A percentile compares a stretch with the other conserved stretches of the same genome.
Evolutionary conservation across 2,888 invertebrate genomes (phyloP).

Genomic region (Catocala fraxini): DNA sequence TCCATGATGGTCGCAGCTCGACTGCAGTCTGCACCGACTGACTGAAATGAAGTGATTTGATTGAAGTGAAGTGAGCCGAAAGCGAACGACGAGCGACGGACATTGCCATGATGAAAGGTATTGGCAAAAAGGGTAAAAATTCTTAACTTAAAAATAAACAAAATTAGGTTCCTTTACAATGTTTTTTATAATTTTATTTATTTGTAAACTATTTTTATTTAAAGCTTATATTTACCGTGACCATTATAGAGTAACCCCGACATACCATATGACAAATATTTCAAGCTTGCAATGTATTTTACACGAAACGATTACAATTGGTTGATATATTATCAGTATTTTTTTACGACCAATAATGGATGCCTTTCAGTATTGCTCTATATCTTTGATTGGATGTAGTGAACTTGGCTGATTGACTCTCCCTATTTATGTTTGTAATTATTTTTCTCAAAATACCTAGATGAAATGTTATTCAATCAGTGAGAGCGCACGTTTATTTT

Average conservation of each 20-base stretch:
- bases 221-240: too few relatives aligned
- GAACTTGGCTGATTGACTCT: background rate
- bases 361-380: background rate
- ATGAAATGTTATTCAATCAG: conserved; percentile 36
- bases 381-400: conserved; percentile 19
- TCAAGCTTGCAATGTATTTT: conserved; percentile 1
- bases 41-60: conserved; percentile 20
- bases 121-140: too few relatives aligned
- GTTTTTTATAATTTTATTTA: too few relatives aligned
- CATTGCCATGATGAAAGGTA: conserved; percentile 19
- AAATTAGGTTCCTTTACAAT: too few relatives aligned
- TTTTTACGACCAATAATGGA: conserved; percentile 17
- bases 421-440: background rate
- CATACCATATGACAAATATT: conserved; percentile 7
- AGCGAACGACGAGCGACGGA: conserved; percentile 39
- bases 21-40: conserved; percentile 66
- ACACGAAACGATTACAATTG: background rate
- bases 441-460: conserved; percentile 17
- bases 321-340: background rate
- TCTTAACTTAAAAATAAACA: too few relatives aligned
- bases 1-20: conserved; percentile 81
- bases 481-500: conserved; percentile 25
- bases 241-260: too few relatives aligned
- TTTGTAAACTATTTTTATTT: too few relatives aligned
- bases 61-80: conserved; percentile 65